Conservation (phyloP, 1,140 invertebrate species). For the Philotrypesis tridentata region DNA sequence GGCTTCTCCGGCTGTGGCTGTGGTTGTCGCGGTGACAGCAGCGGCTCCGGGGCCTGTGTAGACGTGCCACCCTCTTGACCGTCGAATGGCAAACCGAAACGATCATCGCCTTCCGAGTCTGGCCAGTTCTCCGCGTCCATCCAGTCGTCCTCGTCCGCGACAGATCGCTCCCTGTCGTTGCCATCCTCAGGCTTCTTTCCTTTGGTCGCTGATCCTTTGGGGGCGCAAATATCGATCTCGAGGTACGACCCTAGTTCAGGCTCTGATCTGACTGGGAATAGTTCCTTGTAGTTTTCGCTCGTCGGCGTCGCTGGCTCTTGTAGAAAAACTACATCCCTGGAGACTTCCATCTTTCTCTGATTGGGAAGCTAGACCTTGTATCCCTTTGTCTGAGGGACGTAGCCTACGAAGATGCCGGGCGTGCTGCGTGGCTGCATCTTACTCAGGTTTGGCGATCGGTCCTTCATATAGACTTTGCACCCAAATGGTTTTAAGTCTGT, state of each 20-base stretch:
- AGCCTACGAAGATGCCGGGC: conserved; percentile 52
- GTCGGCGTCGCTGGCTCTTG: conserved; percentile 8
- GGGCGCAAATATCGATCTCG: background rate
- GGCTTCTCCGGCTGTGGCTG: too few relatives aligned
- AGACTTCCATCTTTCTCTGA: conserved; percentile 40
- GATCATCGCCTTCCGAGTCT: background rate
- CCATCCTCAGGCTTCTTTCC: background rate
- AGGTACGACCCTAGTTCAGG: background rate
- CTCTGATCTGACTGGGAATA: too few relatives aligned
- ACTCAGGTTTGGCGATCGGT: conserved; percentile 24
- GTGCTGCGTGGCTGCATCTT: conserved; percentile 47
- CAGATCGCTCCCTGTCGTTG: background rate
- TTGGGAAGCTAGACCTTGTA: conserved; percentile 47
- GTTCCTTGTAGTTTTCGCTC: background rate
- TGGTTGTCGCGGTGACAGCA: background rate
- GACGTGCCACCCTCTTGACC: background rate
- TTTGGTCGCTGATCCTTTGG: background rate
- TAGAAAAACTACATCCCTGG: conserved; percentile 49
- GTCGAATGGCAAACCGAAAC: background rate
- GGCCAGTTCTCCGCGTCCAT: background rate
- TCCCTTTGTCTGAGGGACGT: conserved; percentile 41
- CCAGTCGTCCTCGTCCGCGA: background rate
- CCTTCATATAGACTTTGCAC: conserved; percentile 40
- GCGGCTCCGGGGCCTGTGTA: background rate
- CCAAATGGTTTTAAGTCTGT: conserved; percentile 48